A percentile compares a stretch with the other conserved stretches of the same genome.
Conservation (phyloP, 2,888 invertebrate species). For the Erebia aethiops region DNA sequence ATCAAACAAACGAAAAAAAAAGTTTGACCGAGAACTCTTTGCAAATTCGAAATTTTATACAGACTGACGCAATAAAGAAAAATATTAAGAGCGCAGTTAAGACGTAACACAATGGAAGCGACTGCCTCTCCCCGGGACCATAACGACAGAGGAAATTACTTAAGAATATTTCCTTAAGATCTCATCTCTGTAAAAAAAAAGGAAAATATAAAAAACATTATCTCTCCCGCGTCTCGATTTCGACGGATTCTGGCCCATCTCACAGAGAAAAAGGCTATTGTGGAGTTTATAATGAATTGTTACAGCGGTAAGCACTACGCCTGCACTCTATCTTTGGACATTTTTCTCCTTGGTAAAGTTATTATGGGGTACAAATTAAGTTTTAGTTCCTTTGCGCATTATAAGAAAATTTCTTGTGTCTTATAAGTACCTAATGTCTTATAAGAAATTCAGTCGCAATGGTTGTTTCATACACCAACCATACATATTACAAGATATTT, state of each 20-base stretch:
- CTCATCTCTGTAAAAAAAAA: conserved; percentile 41
- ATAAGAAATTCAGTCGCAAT: no score
- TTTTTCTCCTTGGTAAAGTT: conserved; percentile 29
- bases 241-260: conserved; percentile 33
- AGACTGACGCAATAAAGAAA: conserved; percentile 40
- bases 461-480: no score
- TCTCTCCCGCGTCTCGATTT: conserved; percentile 28
- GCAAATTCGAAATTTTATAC: conserved; percentile 42
- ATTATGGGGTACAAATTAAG: conserved; percentile 28
- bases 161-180: conserved; percentile 50
- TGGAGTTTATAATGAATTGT: conserved; percentile 35
- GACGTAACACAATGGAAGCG: conserved; percentile 49
- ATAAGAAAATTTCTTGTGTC: no score
- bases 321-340: conserved; percentile 18
- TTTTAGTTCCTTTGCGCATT: no score
- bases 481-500: no score
- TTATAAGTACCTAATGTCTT: no score
- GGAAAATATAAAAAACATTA: conserved; percentile 41
- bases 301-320: conserved; percentile 21
- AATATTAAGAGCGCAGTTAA: conserved; percentile 44
- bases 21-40: conserved; percentile 17
- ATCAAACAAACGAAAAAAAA: conserved; percentile 10
- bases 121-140: conserved; percentile 40
- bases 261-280: conserved; percentile 28
- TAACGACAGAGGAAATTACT: conserved; percentile 62